These are phyloP conservation scores for Drosophila kokeensis DNA, from an alignment of 2,888 invertebrate species.

Conservation along the genomic window DNA sequence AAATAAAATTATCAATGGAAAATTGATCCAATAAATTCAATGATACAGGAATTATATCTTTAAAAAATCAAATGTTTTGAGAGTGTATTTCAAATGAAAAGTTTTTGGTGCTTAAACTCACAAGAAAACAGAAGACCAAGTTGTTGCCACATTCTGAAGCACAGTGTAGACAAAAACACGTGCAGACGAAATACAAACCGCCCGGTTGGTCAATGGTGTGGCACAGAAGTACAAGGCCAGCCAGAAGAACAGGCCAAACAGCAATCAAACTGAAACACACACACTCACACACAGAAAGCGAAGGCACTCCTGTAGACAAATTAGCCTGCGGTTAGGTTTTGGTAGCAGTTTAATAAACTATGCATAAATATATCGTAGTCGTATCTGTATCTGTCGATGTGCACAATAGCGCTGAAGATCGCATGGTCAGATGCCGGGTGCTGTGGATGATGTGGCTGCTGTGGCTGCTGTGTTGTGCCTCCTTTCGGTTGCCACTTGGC, in stretches of 20 bases:
- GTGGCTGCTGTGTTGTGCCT: constrained; percentile 3
- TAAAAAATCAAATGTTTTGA: neutral
- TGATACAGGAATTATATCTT: neutral
- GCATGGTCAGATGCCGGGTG: constrained; percentile 55
- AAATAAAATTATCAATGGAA: no score
- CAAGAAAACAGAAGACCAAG: neutral
- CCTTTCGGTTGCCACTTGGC: constrained; percentile 42
- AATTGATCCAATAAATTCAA: neutral
- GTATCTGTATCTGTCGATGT: constrained; percentile 36
- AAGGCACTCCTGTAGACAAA: constrained; percentile 59
- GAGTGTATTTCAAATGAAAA: neutral
- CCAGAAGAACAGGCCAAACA: constrained; percentile 16
- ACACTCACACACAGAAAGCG: constrained; percentile 25
- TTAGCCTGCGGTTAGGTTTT: constrained; percentile 76
- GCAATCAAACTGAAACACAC: constrained; percentile 18
- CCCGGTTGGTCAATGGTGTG: constrained; percentile 15
- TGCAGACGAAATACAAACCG: constrained; percentile 25
- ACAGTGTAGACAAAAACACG: constrained; percentile 49
- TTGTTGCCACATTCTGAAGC: constrained; percentile 23
- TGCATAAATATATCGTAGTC: constrained; percentile 42
- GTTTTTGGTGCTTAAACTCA: neutral
- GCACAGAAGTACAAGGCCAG: constrained; percentile 47
- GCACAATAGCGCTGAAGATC: constrained; percentile 44
- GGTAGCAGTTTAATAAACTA: constrained; percentile 65
- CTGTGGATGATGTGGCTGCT: constrained; percentile 18